A percentile compares a stretch with the other conserved stretches of the same genome.
Evolutionary conservation across 2,797 vertebrate species (phyloP).

Genomic region (Enoplosus armatus): DNA sequence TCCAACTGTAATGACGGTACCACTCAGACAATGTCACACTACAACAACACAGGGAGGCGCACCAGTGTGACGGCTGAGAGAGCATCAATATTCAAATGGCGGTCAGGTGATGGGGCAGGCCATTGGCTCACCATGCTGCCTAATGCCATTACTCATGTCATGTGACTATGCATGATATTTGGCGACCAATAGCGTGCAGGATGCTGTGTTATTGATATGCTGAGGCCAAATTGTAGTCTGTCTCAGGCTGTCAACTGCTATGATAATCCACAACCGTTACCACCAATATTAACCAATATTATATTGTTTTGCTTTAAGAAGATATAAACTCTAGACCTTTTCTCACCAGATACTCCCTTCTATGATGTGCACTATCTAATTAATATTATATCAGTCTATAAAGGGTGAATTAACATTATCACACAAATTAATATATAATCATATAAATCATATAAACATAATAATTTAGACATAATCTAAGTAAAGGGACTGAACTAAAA

Average conservation of each 20-base stretch:
- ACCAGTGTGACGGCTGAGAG: conserved; percentile 49
- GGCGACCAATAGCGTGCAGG: conserved; percentile 64
- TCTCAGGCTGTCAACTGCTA: not conserved
- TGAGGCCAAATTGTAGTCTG: not conserved
- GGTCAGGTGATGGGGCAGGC: conserved; percentile 58
- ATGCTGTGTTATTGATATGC: conserved; percentile 25
- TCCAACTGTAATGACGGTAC: not conserved
- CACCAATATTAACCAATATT: not conserved
- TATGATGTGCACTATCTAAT: not conserved
- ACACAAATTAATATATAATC: too few species aligned
- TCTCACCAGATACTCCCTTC: too few species aligned
- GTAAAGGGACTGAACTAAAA: not conserved
- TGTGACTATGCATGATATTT: conserved; percentile 58
- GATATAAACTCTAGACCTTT: too few species aligned
- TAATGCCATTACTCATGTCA: conserved; percentile 46
- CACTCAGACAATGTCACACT: conserved; percentile 54
- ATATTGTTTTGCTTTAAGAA: not conserved
- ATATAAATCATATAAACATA: too few species aligned
- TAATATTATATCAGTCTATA: not conserved
- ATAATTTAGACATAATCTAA: not conserved
- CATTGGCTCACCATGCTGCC: conserved; percentile 61
- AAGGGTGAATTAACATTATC: not conserved
- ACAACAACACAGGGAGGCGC: conserved; percentile 68
- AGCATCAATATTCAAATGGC: conserved; percentile 75
- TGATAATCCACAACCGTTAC: not conserved